These are phyloP conservation scores for Zhuqinia jingwanae DNA, from an alignment of 2,888 invertebrate genomes.

Conservation along the genomic window DNA sequence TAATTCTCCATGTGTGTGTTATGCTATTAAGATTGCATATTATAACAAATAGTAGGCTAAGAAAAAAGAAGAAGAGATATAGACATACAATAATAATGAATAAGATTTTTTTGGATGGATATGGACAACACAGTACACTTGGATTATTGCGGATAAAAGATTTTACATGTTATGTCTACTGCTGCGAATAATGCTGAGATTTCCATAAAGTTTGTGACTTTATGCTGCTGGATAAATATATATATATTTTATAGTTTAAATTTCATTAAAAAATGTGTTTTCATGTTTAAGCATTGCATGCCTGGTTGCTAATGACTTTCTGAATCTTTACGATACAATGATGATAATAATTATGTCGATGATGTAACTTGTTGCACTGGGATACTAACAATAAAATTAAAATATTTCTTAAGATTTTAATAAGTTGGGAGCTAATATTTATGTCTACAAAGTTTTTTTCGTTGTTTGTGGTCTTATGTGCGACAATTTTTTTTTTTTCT, in stretches of 20 bases:
- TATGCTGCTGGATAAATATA: background rate
- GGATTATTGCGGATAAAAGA: conserved; percentile 17
- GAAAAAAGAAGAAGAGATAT: background rate
- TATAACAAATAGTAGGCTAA: no score
- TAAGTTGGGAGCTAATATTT: no score
- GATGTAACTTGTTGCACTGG: conserved; percentile 34
- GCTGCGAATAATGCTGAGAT: background rate
- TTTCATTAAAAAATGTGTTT: background rate
- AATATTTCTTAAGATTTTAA: no score
- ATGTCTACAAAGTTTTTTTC: no score
- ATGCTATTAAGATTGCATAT: background rate
- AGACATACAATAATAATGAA: background rate
- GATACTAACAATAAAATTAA: no score
- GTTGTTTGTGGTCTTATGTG: no score
- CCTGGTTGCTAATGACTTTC: conserved; percentile 37
- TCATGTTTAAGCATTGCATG: conserved; percentile 14
- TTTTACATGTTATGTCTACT: conserved; percentile 9
- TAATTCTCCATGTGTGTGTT: conserved; percentile 45
- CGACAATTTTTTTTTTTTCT: no score
- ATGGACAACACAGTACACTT: no score
- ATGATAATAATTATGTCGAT: no score
- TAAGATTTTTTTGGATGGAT: background rate
- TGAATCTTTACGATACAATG: no score
- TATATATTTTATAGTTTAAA: no score
- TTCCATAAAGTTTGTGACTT: conserved; percentile 9